phyloP scores from a whole-genome alignment of 2,888 invertebrate genomes.

The Callyntrura sp. region DNA sequence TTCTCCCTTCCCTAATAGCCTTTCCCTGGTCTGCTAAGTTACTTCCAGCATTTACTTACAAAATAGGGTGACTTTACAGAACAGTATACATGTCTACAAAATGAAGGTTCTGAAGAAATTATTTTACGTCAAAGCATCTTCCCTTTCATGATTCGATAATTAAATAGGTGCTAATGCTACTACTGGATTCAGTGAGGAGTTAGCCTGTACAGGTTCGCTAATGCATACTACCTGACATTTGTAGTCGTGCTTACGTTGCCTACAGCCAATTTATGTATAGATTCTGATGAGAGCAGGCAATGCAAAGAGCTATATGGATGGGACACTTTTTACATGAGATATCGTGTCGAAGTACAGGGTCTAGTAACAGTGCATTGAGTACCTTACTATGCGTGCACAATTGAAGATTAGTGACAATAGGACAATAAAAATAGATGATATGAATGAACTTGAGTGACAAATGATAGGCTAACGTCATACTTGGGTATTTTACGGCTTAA shows the following conservation, averaged over 20 bases:
- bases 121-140: slow-evolving; percentile 12
- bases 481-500: not conserved
- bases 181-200: too few species aligned
- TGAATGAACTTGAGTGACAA: slow-evolving; percentile 29
- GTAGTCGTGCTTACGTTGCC: too few species aligned
- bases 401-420: slow-evolving; percentile 18
- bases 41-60: not conserved
- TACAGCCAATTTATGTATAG: too few species aligned
- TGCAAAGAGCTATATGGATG: not conserved
- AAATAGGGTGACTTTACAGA: not conserved
- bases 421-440: not conserved
- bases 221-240: too few species aligned
- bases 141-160: not conserved
- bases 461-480: not conserved
- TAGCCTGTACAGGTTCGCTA: too few species aligned
- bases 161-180: too few species aligned
- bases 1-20: not conserved
- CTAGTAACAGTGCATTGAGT: slow-evolving; percentile 19
- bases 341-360: not conserved
- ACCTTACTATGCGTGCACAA: slow-evolving; percentile 5
- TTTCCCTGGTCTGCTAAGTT: not conserved
- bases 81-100: not conserved
- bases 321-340: not conserved
- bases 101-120: not conserved
- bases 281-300: too few species aligned